Evolutionary conservation across 2,888 invertebrate genomes (phyloP).

Genomic region (Entomobrya proxima): DNA sequence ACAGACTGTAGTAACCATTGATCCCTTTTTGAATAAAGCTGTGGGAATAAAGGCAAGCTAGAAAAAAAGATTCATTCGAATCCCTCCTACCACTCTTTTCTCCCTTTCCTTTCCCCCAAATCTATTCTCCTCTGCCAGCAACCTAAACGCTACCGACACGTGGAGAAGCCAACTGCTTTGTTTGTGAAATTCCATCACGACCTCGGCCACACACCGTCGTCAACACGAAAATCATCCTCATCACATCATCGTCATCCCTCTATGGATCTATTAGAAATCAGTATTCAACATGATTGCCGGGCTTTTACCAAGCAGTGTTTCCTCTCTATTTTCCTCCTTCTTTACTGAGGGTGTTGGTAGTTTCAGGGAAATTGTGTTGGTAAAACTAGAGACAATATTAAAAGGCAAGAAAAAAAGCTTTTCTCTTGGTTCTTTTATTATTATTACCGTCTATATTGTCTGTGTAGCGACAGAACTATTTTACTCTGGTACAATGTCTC

Average conservation of each 20-base stretch:
- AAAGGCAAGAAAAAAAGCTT: constrained; percentile 5
- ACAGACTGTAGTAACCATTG: not conserved
- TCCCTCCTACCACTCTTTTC: not conserved
- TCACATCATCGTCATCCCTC: not conserved
- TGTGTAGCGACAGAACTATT: not conserved
- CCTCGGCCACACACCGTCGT: not conserved
- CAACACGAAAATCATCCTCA: not conserved
- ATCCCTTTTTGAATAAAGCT: not conserved
- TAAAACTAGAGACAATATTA: not conserved
- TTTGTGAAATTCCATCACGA: constrained; percentile 18
- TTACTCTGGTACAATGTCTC: constrained; percentile 32
- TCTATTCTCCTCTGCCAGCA: not conserved
- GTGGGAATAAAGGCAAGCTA: no score
- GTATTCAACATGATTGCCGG: constrained; percentile 59
- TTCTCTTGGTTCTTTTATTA: constrained; percentile 36
- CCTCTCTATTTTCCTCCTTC: not conserved
- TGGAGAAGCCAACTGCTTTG: constrained; percentile 59
- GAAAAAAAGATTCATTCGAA: not conserved
- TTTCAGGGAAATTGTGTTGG: constrained; percentile 4
- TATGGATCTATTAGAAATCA: constrained; percentile 55
- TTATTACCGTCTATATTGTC: not conserved
- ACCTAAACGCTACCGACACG: constrained; percentile 35
- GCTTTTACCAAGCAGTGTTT: constrained; percentile 13
- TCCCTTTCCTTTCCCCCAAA: not conserved
- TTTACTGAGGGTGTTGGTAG: not conserved